These are phyloP conservation scores for Scophthalmus maximus DNA, from an alignment of 2,113 vertebrate genomes.

Conservation along the genomic window DNA sequence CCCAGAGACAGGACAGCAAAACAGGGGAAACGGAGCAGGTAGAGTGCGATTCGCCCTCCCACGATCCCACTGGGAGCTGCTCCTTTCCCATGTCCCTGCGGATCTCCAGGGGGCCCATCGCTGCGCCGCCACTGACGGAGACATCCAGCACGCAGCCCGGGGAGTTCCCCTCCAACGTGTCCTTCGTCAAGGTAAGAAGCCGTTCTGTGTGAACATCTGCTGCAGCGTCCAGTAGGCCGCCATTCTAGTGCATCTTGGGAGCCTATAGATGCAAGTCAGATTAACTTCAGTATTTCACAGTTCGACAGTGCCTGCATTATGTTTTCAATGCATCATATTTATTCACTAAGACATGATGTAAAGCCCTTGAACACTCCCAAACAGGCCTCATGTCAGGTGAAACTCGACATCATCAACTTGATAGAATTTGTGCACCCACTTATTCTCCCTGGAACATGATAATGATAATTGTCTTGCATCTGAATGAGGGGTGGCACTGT, in stretches of 20 bases:
- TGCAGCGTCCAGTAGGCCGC: background rate
- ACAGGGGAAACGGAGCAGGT: conserved; percentile 43
- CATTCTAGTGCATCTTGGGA: background rate
- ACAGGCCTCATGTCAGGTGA: background rate
- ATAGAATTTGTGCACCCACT: conserved; percentile 1
- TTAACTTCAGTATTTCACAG: background rate
- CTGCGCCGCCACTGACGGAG: conserved; percentile 86
- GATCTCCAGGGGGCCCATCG: conserved; percentile 90
- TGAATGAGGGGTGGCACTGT: background rate
- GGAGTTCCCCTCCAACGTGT: conserved; percentile 90
- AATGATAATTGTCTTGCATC: background rate
- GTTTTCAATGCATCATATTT: background rate
- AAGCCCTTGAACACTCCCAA: too few species aligned
- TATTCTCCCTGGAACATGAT: conserved; percentile 4
- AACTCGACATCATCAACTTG: background rate
- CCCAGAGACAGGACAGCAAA: conserved; percentile 40
- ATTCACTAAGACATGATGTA: background rate
- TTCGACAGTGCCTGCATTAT: background rate
- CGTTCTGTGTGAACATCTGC: conserved; percentile 7
- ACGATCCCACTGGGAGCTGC: conserved; percentile 57
- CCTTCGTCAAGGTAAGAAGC: conserved; percentile 89
- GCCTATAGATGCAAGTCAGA: background rate
- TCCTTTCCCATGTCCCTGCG: conserved; percentile 87
- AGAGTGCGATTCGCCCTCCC: conserved; percentile 19
- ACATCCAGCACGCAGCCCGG: conserved; percentile 65